Evolutionary conservation across 2,888 invertebrate species (phyloP).

Genomic region (Chloroclysta siterata): DNA sequence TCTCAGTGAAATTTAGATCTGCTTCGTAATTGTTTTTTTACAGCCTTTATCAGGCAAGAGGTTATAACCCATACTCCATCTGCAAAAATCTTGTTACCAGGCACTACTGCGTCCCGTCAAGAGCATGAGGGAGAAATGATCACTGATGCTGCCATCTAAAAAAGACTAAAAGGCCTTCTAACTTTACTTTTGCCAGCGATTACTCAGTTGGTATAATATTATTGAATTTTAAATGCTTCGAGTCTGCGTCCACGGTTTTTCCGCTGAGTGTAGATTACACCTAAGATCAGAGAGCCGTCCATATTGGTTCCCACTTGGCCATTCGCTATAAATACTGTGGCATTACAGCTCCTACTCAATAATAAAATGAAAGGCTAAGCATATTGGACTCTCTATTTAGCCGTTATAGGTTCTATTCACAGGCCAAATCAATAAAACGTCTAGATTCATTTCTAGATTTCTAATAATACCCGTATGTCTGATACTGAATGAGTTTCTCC

Average conservation of each 20-base stretch:
- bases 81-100: no score
- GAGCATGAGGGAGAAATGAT: no score
- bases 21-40: conserved; percentile 9
- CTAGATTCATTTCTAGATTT: conserved; percentile 18
- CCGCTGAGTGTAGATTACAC: no score
- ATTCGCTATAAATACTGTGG: not conserved
- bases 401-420: conserved; percentile 13
- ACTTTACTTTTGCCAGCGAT: no score
- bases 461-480: conserved; percentile 22
- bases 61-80: no score
- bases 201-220: no score
- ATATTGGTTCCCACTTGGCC: not conserved
- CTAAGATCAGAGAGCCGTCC: not conserved
- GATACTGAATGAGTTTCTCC: conserved; percentile 22
- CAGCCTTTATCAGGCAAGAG: not conserved
- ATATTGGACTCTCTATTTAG: conserved; percentile 19
- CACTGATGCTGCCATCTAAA: no score
- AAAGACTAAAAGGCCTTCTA: no score
- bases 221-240: no score
- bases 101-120: no score
- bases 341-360: conserved; percentile 14
- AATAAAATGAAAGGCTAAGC: conserved; percentile 16
- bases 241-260: no score
- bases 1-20: conserved; percentile 9
- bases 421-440: conserved; percentile 25